Evolutionary conservation across 2,888 invertebrate species (phyloP), one percentile per base, ranked within the genome.

Genomic region (Phalangium opilio): DNA sequence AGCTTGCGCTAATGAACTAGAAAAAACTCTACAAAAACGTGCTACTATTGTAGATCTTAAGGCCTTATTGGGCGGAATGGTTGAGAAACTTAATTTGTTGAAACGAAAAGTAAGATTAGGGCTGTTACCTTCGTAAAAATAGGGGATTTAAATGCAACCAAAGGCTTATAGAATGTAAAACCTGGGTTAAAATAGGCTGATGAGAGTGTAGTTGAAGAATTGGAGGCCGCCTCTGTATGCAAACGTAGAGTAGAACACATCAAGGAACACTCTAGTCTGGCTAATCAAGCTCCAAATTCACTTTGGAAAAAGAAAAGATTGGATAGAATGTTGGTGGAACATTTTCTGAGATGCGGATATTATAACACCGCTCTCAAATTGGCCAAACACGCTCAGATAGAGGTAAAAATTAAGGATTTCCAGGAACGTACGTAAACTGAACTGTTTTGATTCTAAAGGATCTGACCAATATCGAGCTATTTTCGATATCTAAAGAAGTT

Each of bases 281-380:
- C 46, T 21, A 49, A 49, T 10, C 54, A 55, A 32, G 55, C 57
- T 27, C 71, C 76, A 4, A 67, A 79, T 48, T 78, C 76, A 63
- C 79, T 81, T 54, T 91, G 89, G 86, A 77, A 82, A 51, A 76
- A 83, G 54, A 80, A 83, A 54, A 77, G 95, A 27, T 70, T 96
- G 46, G 93, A 96, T 68, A 76, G 98, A 45, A 87, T 98, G 83
- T 73, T 98, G 44, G 87, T 96, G 12, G 96, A 98, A 64, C 93
- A 96, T 67, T 84, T 95, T 62, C 73, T 98, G 17, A 74, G 93
- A 49, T 82, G 84, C 63, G 96, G 98, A 1, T 93, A 90, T 69
- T 95, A 98, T 65, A 85, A 85, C 61, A 83, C 93, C 0, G 96
- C 96, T 0, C 79, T 82, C 55, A 79, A 81, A 61, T 70, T 98